These are phyloP conservation scores for Lamellibrachia luymesi DNA, from an alignment of 1,140 invertebrate genomes.

Conservation along the genomic window DNA sequence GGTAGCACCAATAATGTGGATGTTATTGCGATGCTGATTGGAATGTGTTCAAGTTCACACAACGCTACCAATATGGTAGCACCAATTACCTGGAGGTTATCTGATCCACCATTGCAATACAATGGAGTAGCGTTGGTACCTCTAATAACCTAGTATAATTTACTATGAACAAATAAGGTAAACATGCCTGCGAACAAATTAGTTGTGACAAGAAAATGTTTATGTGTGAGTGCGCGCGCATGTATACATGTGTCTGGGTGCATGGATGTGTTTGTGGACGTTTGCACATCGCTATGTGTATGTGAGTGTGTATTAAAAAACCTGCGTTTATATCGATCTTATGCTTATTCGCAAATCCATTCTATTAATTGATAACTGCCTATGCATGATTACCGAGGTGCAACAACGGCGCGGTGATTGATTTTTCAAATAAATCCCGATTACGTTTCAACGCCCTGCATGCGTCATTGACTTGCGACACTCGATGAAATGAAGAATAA, in stretches of 20 bases:
- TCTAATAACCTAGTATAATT: no score
- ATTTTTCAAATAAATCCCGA: background rate
- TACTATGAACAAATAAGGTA: no score
- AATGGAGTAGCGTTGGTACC: no score
- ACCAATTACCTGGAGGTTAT: no score
- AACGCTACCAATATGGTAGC: no score
- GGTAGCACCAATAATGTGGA: no score
- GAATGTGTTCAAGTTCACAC: no score
- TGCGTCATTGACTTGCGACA: background rate
- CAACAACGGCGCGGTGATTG: slow-evolving; percentile 8
- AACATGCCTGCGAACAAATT: no score
- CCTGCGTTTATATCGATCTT: background rate
- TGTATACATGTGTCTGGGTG: no score
- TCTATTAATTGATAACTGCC: background rate
- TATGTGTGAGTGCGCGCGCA: no score
- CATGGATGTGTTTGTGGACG: background rate
- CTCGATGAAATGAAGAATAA: background rate
- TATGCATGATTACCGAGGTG: background rate
- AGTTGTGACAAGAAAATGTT: background rate
- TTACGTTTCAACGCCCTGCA: background rate
- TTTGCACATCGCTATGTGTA: background rate
- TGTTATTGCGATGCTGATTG: no score
- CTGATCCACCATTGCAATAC: no score
- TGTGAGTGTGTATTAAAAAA: background rate
- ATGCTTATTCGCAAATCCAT: background rate